Evolutionary conservation across 2,888 invertebrate genomes (phyloP).

Genomic region (Pristionchus mayeri): DNA sequence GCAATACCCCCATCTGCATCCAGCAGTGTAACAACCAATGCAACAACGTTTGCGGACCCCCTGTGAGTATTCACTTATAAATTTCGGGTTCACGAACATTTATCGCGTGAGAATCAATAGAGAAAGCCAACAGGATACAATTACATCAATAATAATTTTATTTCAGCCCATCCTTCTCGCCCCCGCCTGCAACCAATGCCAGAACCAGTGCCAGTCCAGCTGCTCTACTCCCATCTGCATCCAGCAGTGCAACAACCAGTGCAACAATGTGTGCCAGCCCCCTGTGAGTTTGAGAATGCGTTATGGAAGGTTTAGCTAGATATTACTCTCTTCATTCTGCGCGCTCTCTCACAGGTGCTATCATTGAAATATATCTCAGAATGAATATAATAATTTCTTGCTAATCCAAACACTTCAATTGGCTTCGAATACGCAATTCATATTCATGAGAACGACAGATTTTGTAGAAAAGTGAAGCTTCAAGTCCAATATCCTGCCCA

Average conservation of each 20-base stretch:
- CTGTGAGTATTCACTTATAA: background rate
- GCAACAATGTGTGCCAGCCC: background rate
- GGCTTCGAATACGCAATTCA: no score
- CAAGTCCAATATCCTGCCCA: background rate
- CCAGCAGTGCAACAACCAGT: conserved; percentile 28
- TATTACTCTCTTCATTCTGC: no score
- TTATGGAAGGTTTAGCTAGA: no score
- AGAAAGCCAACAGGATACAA: background rate
- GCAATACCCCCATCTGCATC: conserved; percentile 38
- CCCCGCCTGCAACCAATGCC: conserved; percentile 64
- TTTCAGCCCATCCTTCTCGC: background rate
- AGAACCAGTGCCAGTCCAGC: conserved; percentile 56
- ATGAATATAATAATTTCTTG: no score
- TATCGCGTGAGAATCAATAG: background rate
- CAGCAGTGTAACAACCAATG: conserved; percentile 39
- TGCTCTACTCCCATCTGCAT: conserved; percentile 50
- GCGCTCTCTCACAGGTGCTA: background rate
- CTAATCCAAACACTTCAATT: no score
- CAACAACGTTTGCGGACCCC: background rate
- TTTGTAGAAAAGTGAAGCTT: no score
- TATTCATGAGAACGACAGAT: no score
- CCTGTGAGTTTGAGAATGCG: no score
- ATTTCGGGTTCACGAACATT: background rate
- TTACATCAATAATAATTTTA: background rate
- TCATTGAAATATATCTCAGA: background rate